These are phyloP conservation scores for Dromaius novaehollandiae DNA, from an alignment of 2,113 vertebrate genomes.

Conservation along the genomic window DNA sequence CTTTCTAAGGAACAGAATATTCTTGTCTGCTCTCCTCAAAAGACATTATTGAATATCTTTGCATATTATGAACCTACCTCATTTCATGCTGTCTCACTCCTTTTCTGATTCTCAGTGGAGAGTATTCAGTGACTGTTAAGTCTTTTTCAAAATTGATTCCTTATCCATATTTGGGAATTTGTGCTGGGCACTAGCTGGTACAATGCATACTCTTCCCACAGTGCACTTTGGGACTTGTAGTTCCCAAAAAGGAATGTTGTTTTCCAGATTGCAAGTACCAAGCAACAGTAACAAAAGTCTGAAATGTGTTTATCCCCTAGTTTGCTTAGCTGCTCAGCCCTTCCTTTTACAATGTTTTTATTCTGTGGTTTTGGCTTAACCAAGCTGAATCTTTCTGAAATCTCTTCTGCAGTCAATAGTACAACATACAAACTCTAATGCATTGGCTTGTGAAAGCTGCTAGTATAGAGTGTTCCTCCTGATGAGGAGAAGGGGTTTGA, in stretches of 20 bases:
- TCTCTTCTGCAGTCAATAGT: not conserved
- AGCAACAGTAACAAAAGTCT: not conserved
- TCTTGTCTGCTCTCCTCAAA: not conserved
- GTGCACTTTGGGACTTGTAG: conserved; percentile 70
- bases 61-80: conserved; percentile 50
- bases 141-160: conserved; percentile 70
- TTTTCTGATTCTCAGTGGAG: not conserved
- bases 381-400: not conserved
- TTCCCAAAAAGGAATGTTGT: conserved; percentile 57
- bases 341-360: not conserved
- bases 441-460: rapidly evolving
- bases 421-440: rapidly evolving
- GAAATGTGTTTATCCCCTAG: not conserved
- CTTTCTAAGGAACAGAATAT: not conserved
- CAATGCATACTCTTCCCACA: conserved; percentile 24
- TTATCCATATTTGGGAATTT: conserved; percentile 81
- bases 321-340: not conserved
- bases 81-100: not conserved
- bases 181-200: conserved; percentile 64
- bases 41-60: not conserved
- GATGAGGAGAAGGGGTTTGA: rapidly evolving
- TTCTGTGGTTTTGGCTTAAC: not conserved
- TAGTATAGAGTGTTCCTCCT: not conserved
- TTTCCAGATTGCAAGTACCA: not conserved
- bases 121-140: not conserved